phyloP scores from a whole-genome alignment of 2,888 invertebrate species.

The Xylota segnis region DNA sequence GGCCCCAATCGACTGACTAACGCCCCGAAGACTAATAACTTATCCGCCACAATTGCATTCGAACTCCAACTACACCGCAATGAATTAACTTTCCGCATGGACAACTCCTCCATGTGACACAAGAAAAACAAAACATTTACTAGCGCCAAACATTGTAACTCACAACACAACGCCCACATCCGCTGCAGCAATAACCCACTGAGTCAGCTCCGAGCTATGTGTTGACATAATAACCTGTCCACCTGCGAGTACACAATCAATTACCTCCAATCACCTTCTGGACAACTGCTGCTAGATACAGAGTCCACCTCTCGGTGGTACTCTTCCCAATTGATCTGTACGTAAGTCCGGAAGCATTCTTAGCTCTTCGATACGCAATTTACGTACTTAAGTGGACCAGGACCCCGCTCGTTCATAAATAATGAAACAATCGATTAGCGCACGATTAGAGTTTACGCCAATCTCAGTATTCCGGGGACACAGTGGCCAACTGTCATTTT shows the following conservation, averaged over 20 bases:
- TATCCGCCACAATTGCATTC: conserved; percentile 7
- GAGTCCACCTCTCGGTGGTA: not conserved
- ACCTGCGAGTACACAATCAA: conserved; percentile 51
- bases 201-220: conserved; percentile 54
- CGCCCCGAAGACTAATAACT: not conserved
- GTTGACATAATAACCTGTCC: conserved; percentile 69
- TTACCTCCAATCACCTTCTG: conserved; percentile 53
- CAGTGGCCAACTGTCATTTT: conserved; percentile 70
- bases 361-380: conserved; percentile 48
- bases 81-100: conserved; percentile 32
- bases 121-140: conserved; percentile 18
- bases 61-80: not conserved
- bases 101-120: conserved; percentile 44
- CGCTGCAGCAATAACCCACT: conserved; percentile 49
- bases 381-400: conserved; percentile 46
- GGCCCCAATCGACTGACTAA: not conserved
- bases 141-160: conserved; percentile 36
- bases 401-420: conserved; percentile 56
- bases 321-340: conserved; percentile 1
- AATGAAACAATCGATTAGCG: conserved; percentile 70
- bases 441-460: conserved; percentile 61
- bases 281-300: conserved; percentile 26
- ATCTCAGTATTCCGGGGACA: conserved; percentile 30
- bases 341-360: conserved; percentile 68
- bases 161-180: conserved; percentile 47